Conservation (phyloP, 2,113 vertebrate species). For the Mystacornis crossleyi region DNA sequence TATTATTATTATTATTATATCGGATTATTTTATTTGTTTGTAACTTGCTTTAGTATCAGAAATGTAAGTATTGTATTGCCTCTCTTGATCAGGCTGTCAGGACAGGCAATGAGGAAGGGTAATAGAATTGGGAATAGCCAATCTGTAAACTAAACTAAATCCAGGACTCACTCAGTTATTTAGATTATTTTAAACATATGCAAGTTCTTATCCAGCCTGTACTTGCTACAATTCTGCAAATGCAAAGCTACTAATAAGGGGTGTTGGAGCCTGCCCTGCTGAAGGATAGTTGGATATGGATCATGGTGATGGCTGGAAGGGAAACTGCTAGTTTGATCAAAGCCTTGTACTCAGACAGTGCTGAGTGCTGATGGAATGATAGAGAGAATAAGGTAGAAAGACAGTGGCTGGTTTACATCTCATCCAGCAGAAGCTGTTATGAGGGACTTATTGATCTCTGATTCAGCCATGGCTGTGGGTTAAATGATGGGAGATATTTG, state of each 20-base stretch:
- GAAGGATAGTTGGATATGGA: conserved; percentile 57
- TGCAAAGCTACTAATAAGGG: conserved; percentile 41
- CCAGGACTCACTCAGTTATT: neutral
- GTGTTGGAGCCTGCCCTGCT: conserved; percentile 52
- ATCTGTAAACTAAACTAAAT: neutral
- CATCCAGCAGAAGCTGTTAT: neutral
- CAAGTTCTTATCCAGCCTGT: conserved; percentile 41
- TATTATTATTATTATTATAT: neutral
- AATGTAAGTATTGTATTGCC: neutral
- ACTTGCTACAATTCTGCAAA: conserved; percentile 51
- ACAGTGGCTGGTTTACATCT: conserved; percentile 39
- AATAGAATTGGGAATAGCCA: neutral
- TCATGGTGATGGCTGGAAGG: conserved; percentile 49
- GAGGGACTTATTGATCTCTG: conserved; percentile 17
- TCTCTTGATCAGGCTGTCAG: neutral
- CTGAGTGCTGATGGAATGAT: conserved; percentile 48
- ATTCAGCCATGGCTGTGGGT: neutral
- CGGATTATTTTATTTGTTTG: neutral
- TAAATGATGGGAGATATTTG: neutral
- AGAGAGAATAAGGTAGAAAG: conserved; percentile 2
- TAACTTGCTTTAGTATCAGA: neutral
- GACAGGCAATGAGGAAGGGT: neutral
- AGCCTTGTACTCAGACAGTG: conserved; percentile 10
- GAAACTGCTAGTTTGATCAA: conserved; percentile 61
- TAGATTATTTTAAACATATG: conserved; percentile 18